Evolutionary conservation across 2,888 invertebrate species (phyloP).

Genomic region (Tenthredo amoena): DNA sequence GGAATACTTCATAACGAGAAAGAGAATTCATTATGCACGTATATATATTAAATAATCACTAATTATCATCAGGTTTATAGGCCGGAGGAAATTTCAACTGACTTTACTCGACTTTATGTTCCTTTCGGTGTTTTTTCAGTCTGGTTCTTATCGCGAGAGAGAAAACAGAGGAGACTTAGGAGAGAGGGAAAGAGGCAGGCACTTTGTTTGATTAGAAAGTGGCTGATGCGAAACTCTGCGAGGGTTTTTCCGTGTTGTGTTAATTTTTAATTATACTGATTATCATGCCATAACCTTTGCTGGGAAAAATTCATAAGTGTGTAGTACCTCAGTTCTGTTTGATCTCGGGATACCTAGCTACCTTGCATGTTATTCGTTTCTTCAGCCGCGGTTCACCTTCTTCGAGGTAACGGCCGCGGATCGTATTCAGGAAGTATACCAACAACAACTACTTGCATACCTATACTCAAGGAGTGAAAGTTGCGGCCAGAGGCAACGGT

Average conservation of each 20-base stretch:
- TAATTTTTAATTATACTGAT: constrained; percentile 30
- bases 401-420: constrained; percentile 27
- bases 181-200: background rate
- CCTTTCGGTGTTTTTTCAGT: background rate
- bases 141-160: background rate
- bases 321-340: background rate
- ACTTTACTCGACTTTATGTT: background rate
- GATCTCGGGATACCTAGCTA: background rate
- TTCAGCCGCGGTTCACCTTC: constrained; percentile 16
- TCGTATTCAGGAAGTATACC: constrained; percentile 43
- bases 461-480: constrained; percentile 33
- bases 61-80: constrained; percentile 72
- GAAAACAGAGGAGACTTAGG: background rate
- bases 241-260: background rate
- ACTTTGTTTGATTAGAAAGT: constrained; percentile 50
- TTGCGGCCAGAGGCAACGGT: constrained; percentile 46
- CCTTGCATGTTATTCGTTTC: background rate
- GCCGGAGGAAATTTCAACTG: constrained; percentile 72
- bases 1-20: background rate
- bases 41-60: constrained; percentile 73
- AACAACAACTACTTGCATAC: constrained; percentile 15
- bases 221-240: constrained; percentile 16
- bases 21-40: constrained; percentile 13
- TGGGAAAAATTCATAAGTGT: background rate
- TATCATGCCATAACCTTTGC: background rate